phyloP scores from a whole-genome alignment of 2,797 vertebrate species.

The Sebastes steindachneri region DNA sequence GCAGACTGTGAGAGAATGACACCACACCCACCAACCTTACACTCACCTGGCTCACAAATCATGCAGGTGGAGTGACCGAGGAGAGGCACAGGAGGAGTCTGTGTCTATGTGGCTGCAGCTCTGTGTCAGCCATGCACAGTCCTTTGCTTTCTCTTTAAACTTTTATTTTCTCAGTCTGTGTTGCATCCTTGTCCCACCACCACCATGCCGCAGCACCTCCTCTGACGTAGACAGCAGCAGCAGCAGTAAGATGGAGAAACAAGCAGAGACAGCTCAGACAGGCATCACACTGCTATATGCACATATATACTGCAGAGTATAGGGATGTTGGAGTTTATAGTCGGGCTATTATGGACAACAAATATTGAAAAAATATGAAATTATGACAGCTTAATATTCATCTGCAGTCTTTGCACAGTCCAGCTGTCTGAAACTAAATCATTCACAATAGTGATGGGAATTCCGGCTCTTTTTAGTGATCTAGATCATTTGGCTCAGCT shows the following conservation, averaged over 20 bases:
- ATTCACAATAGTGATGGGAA: neutral
- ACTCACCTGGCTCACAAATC: constrained; percentile 64
- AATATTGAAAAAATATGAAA: neutral
- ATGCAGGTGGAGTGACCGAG: constrained; percentile 46
- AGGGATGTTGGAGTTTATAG: neutral
- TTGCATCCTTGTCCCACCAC: constrained; percentile 43
- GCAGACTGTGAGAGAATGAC: constrained; percentile 24
- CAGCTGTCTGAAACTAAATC: neutral
- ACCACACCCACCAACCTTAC: constrained; percentile 80
- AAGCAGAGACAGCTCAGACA: neutral
- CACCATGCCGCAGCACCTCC: constrained; percentile 29
- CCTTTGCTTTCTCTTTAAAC: constrained; percentile 36
- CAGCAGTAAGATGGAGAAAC: neutral
- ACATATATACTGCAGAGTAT: neutral
- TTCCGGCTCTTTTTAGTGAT: no score
- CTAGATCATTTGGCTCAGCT: no score
- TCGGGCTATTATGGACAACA: neutral
- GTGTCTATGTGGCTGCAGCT: neutral
- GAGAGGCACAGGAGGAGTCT: neutral
- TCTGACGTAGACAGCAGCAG: constrained; percentile 41
- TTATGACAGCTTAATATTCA: neutral
- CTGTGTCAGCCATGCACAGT: neutral
- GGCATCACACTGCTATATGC: neutral
- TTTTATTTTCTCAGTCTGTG: constrained; percentile 22
- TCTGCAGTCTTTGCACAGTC: neutral